Evolutionary conservation across 2,113 vertebrate genomes (phyloP).

Genomic region (Melanerpes aurifrons): DNA sequence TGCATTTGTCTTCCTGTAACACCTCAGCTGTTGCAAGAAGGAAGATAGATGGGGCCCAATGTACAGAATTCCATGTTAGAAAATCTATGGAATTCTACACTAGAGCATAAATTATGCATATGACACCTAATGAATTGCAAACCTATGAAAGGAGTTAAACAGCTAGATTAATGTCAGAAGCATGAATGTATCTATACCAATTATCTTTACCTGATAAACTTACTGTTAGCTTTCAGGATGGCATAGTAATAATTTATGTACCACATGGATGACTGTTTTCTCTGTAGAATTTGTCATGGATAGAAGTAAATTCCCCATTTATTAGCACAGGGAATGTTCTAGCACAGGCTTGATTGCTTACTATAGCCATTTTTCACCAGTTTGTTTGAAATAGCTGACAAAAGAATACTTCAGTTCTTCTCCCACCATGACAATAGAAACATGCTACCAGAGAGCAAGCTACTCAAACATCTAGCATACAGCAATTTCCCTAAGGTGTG

Average conservation of each 20-base stretch:
- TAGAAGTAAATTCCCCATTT: conserved; percentile 14
- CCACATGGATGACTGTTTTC: not conserved
- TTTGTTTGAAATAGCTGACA: not conserved
- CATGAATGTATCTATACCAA: not conserved
- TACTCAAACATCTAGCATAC: not conserved
- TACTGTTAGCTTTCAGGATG: not conserved
- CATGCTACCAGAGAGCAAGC: not conserved
- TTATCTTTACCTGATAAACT: conserved; percentile 31
- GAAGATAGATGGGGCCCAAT: not conserved
- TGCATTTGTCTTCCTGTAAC: not conserved
- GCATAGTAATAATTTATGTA: not conserved
- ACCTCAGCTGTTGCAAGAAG: not conserved
- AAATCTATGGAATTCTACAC: not conserved
- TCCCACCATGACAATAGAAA: not conserved
- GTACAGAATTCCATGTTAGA: not conserved
- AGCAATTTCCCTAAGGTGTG: not conserved
- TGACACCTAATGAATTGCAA: conserved; percentile 9
- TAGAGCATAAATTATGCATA: conserved; percentile 16
- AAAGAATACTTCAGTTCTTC: not conserved
- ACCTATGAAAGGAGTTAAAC: conserved; percentile 4
- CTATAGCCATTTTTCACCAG: not conserved
- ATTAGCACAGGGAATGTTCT: not conserved
- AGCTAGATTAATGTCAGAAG: not conserved
- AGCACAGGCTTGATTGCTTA: not conserved
- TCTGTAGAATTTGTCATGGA: conserved; percentile 46